Base-by-base conservation (phyloP, 2,113 vertebrate species). In the Cyprinus carpio region DNA sequence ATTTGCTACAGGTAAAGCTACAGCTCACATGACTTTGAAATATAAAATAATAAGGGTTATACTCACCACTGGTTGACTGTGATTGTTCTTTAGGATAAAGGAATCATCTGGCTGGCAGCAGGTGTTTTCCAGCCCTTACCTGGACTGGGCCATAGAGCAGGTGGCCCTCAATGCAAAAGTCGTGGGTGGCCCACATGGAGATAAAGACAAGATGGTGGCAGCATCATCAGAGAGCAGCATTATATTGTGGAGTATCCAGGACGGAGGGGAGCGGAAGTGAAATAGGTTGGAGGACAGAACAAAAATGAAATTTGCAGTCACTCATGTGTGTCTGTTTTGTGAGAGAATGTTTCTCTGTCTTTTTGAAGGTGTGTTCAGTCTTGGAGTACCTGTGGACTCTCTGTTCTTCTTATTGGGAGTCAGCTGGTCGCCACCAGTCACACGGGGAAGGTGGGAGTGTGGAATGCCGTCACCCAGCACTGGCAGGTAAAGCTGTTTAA, bases 61-160 rank as follows among this genome's bases (percentile, higher is more conserved):
- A 25, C 25, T 31, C 20, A 25, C 20, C 4, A 16, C 0, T 5
- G 34, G 34, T 5, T 6, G 11, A 31, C 27, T 78, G 15, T 29
- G 7, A 46, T 27, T 83, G 80, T 37, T 40, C 37, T 60, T 37
- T 86, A 99, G 98, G 92, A 97, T 99, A 92, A 99, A 99, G 87
- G 98, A 99, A 82, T 99, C 98, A 0, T 97, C 98, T n/a, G 98
- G 98, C 34, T 99, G 98, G 98, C 98, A 99, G 87, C 97, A 99
- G 81, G 97, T 99, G 85, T 99, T 99, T 87, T 98, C 97, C 0
- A 99, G 97, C 84, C 98, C 98, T 0, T 98, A 97, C 43, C 91
- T 99, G 81, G 96, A 98, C 79, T 97, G 96, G 96, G 96, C 96
- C 34, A 97, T 99, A 43, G 98, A 99, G 82, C 94, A 97, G 37